Conservation (phyloP, 2,888 invertebrate genomes). For the Rhyacophila evoluta region DNA sequence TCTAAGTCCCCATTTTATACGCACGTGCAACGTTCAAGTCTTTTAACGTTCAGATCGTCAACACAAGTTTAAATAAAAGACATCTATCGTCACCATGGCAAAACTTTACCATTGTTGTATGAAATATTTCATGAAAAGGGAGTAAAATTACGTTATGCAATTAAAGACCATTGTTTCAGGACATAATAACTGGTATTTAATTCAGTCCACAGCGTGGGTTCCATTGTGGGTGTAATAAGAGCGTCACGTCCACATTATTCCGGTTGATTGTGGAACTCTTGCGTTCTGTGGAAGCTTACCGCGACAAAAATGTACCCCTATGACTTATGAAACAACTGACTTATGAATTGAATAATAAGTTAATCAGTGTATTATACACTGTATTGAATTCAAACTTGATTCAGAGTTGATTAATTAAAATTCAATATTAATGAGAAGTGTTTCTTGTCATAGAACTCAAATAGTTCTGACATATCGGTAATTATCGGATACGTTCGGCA, state of each 20-base stretch:
- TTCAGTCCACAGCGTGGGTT: slow-evolving; percentile 33
- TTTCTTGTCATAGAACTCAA: too few relatives aligned
- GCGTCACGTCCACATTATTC: slow-evolving; percentile 16
- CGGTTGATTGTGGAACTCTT: slow-evolving; percentile 20
- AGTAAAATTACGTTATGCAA: slow-evolving; percentile 50
- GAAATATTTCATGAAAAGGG: slow-evolving; percentile 49
- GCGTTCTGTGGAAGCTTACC: not conserved
- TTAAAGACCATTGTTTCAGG: slow-evolving; percentile 50
- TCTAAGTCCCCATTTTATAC: not conserved
- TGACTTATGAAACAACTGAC: too few relatives aligned
- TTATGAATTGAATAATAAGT: not conserved
- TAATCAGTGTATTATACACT: too few relatives aligned
- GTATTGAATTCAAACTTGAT: too few relatives aligned
- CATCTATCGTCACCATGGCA: not conserved
- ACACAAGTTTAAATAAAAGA: not conserved
- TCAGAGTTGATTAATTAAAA: too few relatives aligned
- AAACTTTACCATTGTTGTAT: slow-evolving; percentile 26
- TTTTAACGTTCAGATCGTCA: not conserved
- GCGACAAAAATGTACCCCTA: not conserved
- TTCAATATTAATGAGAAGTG: too few relatives aligned
- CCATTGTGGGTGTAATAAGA: slow-evolving; percentile 3
- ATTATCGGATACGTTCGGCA: too few relatives aligned
- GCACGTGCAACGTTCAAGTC: not conserved
- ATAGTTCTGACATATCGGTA: too few relatives aligned
- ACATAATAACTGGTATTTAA: slow-evolving; percentile 42